Conservation (phyloP, 2,797 vertebrate species). For the Phalloptychus januarius region DNA sequence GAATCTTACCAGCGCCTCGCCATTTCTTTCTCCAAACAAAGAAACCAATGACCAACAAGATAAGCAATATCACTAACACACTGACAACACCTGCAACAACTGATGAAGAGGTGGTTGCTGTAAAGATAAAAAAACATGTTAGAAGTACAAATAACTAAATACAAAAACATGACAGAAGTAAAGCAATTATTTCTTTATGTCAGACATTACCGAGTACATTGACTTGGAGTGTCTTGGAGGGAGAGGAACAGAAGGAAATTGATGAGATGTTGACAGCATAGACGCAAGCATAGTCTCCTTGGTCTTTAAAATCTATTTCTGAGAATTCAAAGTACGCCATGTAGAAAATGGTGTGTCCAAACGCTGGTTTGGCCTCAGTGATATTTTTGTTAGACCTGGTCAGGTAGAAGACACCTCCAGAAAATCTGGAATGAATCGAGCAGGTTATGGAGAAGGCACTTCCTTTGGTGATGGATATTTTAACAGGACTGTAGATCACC, state of each 20-base stretch:
- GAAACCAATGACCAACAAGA: conserved; percentile 41
- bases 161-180: background rate
- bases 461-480: conserved; percentile 62
- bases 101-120: conserved; percentile 51
- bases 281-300: conserved; percentile 72
- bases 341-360: conserved; percentile 62
- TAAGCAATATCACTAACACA: conserved; percentile 48
- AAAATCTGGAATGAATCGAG: conserved; percentile 60
- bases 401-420: conserved; percentile 69
- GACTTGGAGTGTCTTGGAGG: conserved; percentile 63
- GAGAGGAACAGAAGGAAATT: conserved; percentile 50
- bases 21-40: conserved; percentile 67
- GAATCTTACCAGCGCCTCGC: conserved; percentile 45
- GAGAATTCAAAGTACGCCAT: conserved; percentile 68
- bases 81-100: conserved; percentile 38
- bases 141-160: background rate
- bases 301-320: conserved; percentile 41
- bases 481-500: conserved; percentile 64
- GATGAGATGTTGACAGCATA: conserved; percentile 72
- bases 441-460: conserved; percentile 72
- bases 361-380: conserved; percentile 26
- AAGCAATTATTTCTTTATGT: background rate
- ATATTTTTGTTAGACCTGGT: conserved; percentile 29
- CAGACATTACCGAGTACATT: conserved; percentile 54
- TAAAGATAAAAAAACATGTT: conserved; percentile 12